Percentiles rank a stretch among this genome's conserved stretches.
These are phyloP conservation scores for Dendronephthya gigantea DNA, from an alignment of 64 coral and sea anemone species.

Conservation along the genomic window DNA sequence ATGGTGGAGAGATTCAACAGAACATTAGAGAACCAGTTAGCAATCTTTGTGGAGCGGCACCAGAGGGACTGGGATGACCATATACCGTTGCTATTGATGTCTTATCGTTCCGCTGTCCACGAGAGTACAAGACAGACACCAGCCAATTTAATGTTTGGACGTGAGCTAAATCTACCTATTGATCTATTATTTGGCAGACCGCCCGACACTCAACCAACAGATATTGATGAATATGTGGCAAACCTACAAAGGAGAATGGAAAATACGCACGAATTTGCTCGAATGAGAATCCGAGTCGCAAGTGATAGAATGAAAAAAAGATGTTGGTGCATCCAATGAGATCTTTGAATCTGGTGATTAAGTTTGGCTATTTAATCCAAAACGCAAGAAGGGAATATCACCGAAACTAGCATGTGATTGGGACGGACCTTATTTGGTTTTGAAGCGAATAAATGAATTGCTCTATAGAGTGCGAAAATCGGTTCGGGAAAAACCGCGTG, in stretches of 20 bases:
- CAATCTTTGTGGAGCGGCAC: slow-evolving; percentile 33
- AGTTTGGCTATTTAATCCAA: not conserved
- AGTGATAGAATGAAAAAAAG: slow-evolving; percentile 1
- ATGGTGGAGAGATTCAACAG: not conserved
- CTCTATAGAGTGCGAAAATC: too few relatives aligned
- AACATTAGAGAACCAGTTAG: not conserved
- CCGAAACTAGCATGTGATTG: too few relatives aligned
- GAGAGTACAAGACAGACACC: slow-evolving; percentile 28
- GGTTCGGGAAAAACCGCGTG: too few relatives aligned
- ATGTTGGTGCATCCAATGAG: not conserved
- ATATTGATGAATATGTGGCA: not conserved
- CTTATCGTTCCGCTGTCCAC: slow-evolving; percentile 34
- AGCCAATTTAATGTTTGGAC: slow-evolving; percentile 37
- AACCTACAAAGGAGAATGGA: slow-evolving; percentile 1
- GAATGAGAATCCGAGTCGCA: not conserved
- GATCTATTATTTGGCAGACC: slow-evolving; percentile 31
- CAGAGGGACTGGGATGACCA: slow-evolving; percentile 49
- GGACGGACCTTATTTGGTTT: too few relatives aligned
- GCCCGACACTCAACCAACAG: too few relatives aligned
- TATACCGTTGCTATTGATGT: slow-evolving; percentile 36
- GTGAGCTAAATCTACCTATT: slow-evolving; percentile 27
- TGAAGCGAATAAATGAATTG: too few relatives aligned
- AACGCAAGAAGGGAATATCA: not conserved
- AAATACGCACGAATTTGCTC: not conserved
- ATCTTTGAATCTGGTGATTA: not conserved